These are phyloP conservation scores for Octopus sinensis DNA, from an alignment of 1,140 invertebrate species.

Conservation along the genomic window DNA sequence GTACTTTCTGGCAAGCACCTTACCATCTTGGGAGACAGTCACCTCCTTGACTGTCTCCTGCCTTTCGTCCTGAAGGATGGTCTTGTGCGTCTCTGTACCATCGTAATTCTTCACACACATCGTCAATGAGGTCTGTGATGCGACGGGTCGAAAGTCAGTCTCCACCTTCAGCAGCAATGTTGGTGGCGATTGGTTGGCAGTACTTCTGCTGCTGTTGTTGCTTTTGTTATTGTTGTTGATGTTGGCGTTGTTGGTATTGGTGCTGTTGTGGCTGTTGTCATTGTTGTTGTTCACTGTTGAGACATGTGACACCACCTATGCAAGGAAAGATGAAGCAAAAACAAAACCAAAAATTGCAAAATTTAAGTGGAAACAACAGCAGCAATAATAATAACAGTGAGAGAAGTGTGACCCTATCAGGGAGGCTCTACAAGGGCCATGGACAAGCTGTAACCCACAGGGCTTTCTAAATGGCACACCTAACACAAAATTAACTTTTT, in stretches of 20 bases:
- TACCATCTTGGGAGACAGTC: conserved; percentile 35
- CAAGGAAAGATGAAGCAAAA: no score
- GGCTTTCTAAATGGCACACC: no score
- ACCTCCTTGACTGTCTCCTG: conserved; percentile 38
- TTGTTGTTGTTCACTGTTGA: no score
- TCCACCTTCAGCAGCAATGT: conserved; percentile 48
- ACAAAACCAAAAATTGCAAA: no score
- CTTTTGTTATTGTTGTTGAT: no score
- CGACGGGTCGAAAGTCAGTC: conserved; percentile 43
- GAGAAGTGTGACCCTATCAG: no score
- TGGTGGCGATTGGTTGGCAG: conserved; percentile 35
- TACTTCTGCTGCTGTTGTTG: conserved; percentile 6
- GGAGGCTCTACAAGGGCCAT: no score
- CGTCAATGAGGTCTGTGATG: conserved; percentile 38
- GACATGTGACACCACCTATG: no score
- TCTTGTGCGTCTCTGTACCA: conserved; percentile 47
- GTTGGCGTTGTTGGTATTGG: not conserved
- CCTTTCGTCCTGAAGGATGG: conserved; percentile 34
- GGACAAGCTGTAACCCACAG: no score
- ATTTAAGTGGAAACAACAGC: no score
- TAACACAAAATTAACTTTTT: no score
- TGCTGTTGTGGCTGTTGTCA: not conserved
- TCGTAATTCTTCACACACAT: conserved; percentile 52
- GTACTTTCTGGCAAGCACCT: conserved; percentile 32
- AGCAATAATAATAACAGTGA: no score